phyloP scores from a whole-genome alignment of 2,888 invertebrate genomes.

The Axea sp. region DNA sequence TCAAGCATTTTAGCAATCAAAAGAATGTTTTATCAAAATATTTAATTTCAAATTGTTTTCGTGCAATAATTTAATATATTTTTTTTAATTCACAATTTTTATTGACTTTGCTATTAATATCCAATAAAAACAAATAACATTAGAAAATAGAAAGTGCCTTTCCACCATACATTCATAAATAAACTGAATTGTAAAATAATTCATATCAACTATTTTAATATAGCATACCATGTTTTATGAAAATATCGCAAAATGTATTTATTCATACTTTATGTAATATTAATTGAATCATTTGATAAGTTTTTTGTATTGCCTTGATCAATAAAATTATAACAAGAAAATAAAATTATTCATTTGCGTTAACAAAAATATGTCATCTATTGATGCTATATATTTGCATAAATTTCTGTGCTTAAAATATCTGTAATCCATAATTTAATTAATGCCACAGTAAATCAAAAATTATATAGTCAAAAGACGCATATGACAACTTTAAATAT shows the following conservation, averaged over 20 bases:
- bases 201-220: slow-evolving; percentile 34
- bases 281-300: slow-evolving; percentile 11
- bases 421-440: slow-evolving; percentile 4
- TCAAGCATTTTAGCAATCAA: no score
- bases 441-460: no score
- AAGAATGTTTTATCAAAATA: no score
- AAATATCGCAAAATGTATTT: slow-evolving; percentile 8
- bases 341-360: slow-evolving; percentile 8
- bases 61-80: no score
- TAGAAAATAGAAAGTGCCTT: no score
- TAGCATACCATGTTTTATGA: slow-evolving; percentile 16
- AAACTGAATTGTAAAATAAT: background rate
- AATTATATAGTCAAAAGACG: no score
- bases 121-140: no score
- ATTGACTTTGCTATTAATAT: background rate
- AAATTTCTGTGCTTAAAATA: slow-evolving; percentile 2
- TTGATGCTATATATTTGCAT: background rate
- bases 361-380: slow-evolving; percentile 19
- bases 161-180: no score
- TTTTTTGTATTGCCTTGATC: slow-evolving; percentile 5
- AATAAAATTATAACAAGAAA: slow-evolving; percentile 13
- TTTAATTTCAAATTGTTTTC: no score
- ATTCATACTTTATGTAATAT: slow-evolving; percentile 6
- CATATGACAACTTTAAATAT: no score
- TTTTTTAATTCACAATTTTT: background rate